These are phyloP conservation scores for Mystacides longicornis DNA, from an alignment of 2,888 invertebrate species.

Conservation along the genomic window DNA sequence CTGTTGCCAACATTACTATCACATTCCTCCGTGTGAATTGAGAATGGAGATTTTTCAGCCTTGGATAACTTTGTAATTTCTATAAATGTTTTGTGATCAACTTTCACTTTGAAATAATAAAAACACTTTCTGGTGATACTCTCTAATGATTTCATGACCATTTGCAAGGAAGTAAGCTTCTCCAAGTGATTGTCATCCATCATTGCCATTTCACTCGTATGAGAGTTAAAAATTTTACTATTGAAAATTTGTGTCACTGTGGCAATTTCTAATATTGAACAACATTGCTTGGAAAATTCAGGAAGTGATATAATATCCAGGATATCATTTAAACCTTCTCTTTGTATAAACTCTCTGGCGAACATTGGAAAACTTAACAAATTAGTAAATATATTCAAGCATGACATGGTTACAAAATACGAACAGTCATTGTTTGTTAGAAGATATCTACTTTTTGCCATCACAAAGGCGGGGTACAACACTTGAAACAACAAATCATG, in stretches of 20 bases:
- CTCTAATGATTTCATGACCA: slow-evolving; percentile 40
- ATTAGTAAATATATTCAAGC: slow-evolving; percentile 52
- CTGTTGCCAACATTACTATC: too few relatives aligned
- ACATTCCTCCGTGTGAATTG: too few relatives aligned
- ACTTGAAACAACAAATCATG: slow-evolving; percentile 52
- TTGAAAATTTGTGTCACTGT: slow-evolving; percentile 54
- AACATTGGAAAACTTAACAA: slow-evolving; percentile 48
- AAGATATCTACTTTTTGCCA: slow-evolving; percentile 45
- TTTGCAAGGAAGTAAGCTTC: slow-evolving; percentile 37
- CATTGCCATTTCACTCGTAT: background rate
- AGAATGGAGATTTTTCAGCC: slow-evolving; percentile 28
- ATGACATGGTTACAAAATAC: slow-evolving; percentile 52
- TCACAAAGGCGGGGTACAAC: slow-evolving; percentile 54
- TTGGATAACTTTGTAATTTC: slow-evolving; percentile 35
- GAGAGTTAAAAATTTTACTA: slow-evolving; percentile 29
- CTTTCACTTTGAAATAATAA: slow-evolving; percentile 36
- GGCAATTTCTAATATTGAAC: slow-evolving; percentile 53
- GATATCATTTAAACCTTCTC: slow-evolving; percentile 50
- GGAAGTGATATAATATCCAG: slow-evolving; percentile 46
- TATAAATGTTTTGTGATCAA: slow-evolving; percentile 34
- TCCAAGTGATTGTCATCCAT: slow-evolving; percentile 11
- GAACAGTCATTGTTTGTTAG: slow-evolving; percentile 43
- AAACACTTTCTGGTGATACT: slow-evolving; percentile 39
- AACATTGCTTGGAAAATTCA: slow-evolving; percentile 52
- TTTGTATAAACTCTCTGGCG: slow-evolving; percentile 52